A percentile compares a stretch with the other conserved stretches of the same genome.
Conservation (phyloP, 2,888 invertebrate species). For the Abscondita cerata region DNA sequence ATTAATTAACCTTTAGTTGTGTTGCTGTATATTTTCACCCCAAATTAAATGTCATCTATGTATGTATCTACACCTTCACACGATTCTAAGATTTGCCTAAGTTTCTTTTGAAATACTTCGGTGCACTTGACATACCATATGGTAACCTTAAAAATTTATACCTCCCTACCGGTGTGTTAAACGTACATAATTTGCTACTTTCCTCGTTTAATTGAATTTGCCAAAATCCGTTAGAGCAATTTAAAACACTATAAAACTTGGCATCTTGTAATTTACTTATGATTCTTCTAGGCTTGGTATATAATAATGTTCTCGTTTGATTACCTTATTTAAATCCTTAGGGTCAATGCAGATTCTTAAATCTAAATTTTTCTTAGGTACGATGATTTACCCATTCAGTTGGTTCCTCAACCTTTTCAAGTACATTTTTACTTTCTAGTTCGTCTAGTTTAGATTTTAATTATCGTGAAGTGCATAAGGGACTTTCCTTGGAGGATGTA, state of each 20-base stretch:
- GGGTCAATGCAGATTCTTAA: slow-evolving; percentile 45
- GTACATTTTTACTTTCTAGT: slow-evolving; percentile 10
- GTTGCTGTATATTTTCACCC: too few relatives aligned
- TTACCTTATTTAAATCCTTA: too few relatives aligned
- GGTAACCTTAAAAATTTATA: slow-evolving; percentile 41
- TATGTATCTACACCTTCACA: background rate
- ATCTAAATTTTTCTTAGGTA: slow-evolving; percentile 26
- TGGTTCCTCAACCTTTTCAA: too few relatives aligned
- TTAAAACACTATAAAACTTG: slow-evolving; percentile 40
- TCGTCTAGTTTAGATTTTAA: slow-evolving; percentile 14
- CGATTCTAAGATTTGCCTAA: background rate
- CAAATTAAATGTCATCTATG: slow-evolving; percentile 33
- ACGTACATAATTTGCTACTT: slow-evolving; percentile 33
- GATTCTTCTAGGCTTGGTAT: slow-evolving; percentile 45
- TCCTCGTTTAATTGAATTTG: slow-evolving; percentile 36
- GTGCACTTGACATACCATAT: slow-evolving; percentile 37
- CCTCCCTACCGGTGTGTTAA: slow-evolving; percentile 25
- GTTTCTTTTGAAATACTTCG: slow-evolving; percentile 10
- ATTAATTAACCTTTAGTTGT: slow-evolving; percentile 29
- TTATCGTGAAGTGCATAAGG: too few relatives aligned
- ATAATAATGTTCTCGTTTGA: slow-evolving; percentile 40
- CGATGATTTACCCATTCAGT: slow-evolving; percentile 23
- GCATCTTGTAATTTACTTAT: slow-evolving; percentile 39
- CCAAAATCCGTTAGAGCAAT: slow-evolving; percentile 42
- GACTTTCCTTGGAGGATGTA: too few relatives aligned